phyloP scores from a whole-genome alignment of 2,888 invertebrate genomes.

The Caenorhabditis japonica region DNA sequence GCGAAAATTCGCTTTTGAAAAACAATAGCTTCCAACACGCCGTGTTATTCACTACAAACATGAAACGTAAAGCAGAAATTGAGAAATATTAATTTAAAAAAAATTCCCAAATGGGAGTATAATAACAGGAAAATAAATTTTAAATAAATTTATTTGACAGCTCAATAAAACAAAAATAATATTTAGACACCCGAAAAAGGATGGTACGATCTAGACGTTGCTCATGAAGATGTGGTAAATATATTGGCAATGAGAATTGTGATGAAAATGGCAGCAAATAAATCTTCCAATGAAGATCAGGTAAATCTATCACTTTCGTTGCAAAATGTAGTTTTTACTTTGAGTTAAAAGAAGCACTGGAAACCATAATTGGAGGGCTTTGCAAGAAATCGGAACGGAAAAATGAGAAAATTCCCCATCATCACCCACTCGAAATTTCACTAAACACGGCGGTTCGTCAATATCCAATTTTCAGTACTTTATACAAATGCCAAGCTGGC shows the following conservation, averaged over 20 bases:
- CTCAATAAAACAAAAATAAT: background rate
- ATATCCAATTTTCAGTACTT: constrained; percentile 35
- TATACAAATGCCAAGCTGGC: constrained; percentile 31
- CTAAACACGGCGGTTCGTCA: constrained; percentile 40
- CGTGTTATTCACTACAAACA: too few species aligned
- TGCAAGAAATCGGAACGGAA: constrained; percentile 33
- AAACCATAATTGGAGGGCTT: constrained; percentile 41
- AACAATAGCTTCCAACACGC: too few species aligned
- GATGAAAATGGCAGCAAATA: constrained; percentile 34
- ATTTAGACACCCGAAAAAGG: constrained; percentile 21
- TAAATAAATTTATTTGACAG: too few species aligned
- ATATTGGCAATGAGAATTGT: constrained; percentile 35
- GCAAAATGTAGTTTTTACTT: background rate
- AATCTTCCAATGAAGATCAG: constrained; percentile 30
- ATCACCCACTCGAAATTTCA: constrained; percentile 42
- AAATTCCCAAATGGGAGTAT: too few species aligned
- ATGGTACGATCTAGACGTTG: constrained; percentile 24
- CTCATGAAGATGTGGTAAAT: constrained; percentile 44
- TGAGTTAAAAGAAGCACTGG: constrained; percentile 38
- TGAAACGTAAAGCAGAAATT: too few species aligned
- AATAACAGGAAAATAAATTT: too few species aligned
- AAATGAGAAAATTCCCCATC: constrained; percentile 32
- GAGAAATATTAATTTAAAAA: too few species aligned
- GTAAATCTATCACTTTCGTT: constrained; percentile 5
- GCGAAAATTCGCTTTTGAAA: too few species aligned